Percentiles rank a stretch among this genome's conserved stretches.
phyloP scores from a whole-genome alignment of 2,797 vertebrate species.

The Coreius guichenoti region DNA sequence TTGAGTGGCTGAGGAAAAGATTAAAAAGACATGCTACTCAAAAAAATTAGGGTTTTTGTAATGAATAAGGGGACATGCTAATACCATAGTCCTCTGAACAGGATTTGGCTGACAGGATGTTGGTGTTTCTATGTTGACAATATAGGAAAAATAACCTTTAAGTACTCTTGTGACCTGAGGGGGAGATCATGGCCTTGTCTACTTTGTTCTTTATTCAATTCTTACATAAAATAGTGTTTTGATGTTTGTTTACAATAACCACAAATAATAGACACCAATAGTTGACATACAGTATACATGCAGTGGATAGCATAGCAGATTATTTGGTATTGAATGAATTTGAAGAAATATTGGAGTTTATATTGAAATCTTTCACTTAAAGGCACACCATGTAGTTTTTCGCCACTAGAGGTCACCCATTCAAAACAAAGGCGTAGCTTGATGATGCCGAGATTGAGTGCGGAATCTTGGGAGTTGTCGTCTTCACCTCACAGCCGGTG shows the following conservation, averaged over 20 bases:
- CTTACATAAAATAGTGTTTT: constrained; percentile 27
- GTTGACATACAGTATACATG: too few species aligned
- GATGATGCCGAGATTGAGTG: too few species aligned
- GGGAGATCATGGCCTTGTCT: neutral
- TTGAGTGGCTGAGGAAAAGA: constrained; percentile 68
- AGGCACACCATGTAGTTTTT: too few species aligned
- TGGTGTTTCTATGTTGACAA: constrained; percentile 57
- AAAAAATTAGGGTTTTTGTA: constrained; percentile 67
- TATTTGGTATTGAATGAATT: neutral
- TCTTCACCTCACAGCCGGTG: too few species aligned
- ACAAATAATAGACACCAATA: neutral
- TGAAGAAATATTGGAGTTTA: neutral
- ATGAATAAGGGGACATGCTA: constrained; percentile 71
- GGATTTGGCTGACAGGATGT: constrained; percentile 74
- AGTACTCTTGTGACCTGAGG: constrained; percentile 64
- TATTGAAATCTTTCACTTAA: neutral
- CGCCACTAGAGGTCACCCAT: too few species aligned
- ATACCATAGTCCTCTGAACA: constrained; percentile 62
- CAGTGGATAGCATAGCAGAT: neutral
- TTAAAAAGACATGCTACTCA: constrained; percentile 73
- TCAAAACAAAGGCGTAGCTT: too few species aligned
- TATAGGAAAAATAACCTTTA: constrained; percentile 65
- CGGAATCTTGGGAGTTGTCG: too few species aligned
- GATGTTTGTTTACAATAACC: constrained; percentile 56
- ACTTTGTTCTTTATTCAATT: constrained; percentile 26